These are phyloP conservation scores for Eristalis pertinax DNA, from an alignment of 2,888 invertebrate species.

Conservation along the genomic window DNA sequence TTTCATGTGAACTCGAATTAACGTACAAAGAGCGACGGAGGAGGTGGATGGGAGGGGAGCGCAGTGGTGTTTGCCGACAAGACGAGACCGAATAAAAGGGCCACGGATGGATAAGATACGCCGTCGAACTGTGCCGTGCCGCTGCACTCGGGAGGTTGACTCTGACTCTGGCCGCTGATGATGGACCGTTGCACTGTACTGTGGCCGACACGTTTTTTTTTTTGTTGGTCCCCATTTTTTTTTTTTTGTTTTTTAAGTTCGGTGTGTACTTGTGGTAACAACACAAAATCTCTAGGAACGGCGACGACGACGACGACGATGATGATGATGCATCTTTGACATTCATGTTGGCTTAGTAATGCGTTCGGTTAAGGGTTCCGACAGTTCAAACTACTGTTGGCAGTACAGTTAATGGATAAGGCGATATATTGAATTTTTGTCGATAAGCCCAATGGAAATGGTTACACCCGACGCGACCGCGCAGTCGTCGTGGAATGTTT, in stretches of 20 bases:
- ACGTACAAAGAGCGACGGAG: slow-evolving; percentile 28
- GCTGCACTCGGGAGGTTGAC: background rate
- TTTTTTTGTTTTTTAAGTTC: slow-evolving; percentile 26
- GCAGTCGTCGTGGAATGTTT: background rate
- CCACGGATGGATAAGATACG: slow-evolving; percentile 52
- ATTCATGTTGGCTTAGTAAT: slow-evolving; percentile 50
- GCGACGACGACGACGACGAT: slow-evolving; percentile 6
- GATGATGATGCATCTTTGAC: slow-evolving; percentile 66
- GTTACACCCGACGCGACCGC: slow-evolving; percentile 20
- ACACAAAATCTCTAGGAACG: slow-evolving; percentile 15
- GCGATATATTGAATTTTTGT: slow-evolving; percentile 54
- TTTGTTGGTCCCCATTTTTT: background rate
- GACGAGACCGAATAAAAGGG: slow-evolving; percentile 52
- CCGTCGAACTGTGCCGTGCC: background rate
- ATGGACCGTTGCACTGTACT: slow-evolving; percentile 51
- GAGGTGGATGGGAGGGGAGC: slow-evolving; percentile 3
- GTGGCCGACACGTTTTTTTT: slow-evolving; percentile 27
- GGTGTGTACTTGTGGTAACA: slow-evolving; percentile 17
- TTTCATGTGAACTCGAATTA: slow-evolving; percentile 63
- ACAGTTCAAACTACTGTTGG: slow-evolving; percentile 55
- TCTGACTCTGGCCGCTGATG: slow-evolving; percentile 5
- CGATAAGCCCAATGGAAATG: slow-evolving; percentile 44
- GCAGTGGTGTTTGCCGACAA: slow-evolving; percentile 4
- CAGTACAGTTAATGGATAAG: slow-evolving; percentile 47
- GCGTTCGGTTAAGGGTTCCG: slow-evolving; percentile 53